Percentiles rank a stretch among this genome's conserved stretches.
phyloP scores from a whole-genome alignment of 2,113 vertebrate species.

The Brachyistius frenatus region DNA sequence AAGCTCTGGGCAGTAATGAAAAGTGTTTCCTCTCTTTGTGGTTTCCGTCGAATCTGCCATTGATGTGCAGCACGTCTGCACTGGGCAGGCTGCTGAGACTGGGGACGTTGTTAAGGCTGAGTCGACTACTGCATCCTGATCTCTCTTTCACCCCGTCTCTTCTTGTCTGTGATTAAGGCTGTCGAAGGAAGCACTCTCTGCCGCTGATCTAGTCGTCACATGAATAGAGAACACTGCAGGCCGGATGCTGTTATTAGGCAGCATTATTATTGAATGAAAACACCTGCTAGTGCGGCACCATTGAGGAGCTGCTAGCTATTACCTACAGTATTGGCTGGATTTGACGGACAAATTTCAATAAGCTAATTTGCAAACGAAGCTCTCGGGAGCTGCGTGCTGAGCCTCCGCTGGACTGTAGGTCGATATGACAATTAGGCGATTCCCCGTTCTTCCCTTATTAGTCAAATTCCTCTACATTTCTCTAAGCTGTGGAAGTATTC shows the following conservation, averaged over 20 bases:
- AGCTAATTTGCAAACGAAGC: slow-evolving; percentile 35
- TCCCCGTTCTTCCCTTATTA: slow-evolving; percentile 56
- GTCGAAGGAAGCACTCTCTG: neutral
- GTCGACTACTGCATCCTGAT: slow-evolving; percentile 35
- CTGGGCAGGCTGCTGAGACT: slow-evolving; percentile 26
- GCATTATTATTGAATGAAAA: slow-evolving; percentile 5
- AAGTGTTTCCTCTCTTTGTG: slow-evolving; percentile 32
- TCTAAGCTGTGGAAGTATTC: slow-evolving; percentile 21
- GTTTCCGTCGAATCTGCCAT: neutral
- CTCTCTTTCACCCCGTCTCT: slow-evolving; percentile 18
- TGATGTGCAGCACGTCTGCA: slow-evolving; percentile 50
- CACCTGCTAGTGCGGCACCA: slow-evolving; percentile 12
- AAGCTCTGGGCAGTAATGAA: slow-evolving; percentile 35
- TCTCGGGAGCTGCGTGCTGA: slow-evolving; percentile 16
- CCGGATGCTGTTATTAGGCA: neutral
- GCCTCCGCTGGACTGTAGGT: slow-evolving; percentile 18
- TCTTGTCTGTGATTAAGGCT: slow-evolving; percentile 31
- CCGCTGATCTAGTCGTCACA: slow-evolving; percentile 10
- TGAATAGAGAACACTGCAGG: slow-evolving; percentile 12
- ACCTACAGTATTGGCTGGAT: neutral
- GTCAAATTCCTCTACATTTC: slow-evolving; percentile 45
- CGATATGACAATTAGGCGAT: slow-evolving; percentile 34
- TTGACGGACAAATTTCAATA: slow-evolving; percentile 37
- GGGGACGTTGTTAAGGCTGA: slow-evolving; percentile 49
- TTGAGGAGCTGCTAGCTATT: slow-evolving; percentile 12